Evolutionary conservation across 2,113 vertebrate genomes (phyloP).

Genomic region (Orcinus orca): DNA sequence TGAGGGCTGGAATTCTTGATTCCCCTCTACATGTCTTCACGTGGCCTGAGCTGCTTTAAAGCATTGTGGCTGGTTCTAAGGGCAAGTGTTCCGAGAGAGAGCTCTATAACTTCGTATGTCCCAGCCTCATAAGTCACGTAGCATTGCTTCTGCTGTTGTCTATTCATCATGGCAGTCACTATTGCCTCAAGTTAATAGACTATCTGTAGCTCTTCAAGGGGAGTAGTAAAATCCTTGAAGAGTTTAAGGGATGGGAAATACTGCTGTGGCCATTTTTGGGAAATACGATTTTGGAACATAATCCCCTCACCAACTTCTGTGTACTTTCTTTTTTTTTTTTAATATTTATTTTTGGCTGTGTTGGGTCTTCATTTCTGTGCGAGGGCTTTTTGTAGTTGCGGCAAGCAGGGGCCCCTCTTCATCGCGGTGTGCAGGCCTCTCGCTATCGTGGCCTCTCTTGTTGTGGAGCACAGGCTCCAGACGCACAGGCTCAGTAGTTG

Average conservation of each 20-base stretch:
- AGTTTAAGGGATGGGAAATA: neutral
- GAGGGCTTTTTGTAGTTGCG: too few relatives aligned
- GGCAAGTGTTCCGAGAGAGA: neutral
- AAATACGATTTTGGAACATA: neutral
- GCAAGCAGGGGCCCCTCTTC: too few relatives aligned
- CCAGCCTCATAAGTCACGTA: neutral
- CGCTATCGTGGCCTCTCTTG: too few relatives aligned
- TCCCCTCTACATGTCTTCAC: neutral
- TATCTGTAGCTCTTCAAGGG: neutral
- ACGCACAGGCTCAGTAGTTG: too few relatives aligned
- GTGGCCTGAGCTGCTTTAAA: neutral
- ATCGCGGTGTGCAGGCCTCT: too few relatives aligned
- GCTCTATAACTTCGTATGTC: too few relatives aligned
- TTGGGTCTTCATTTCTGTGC: too few relatives aligned
- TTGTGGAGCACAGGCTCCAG: too few relatives aligned
- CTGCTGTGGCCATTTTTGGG: neutral
- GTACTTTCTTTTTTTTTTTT: accelerated
- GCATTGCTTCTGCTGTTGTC: neutral
- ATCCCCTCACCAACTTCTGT: neutral
- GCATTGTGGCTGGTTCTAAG: neutral
- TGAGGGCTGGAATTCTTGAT: neutral
- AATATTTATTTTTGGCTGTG: too few relatives aligned
- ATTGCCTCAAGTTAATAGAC: neutral
- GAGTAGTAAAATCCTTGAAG: neutral
- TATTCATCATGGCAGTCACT: neutral